Conservation (phyloP, 2,113 vertebrate species). For the Ptilonorhynchus violaceus region DNA sequence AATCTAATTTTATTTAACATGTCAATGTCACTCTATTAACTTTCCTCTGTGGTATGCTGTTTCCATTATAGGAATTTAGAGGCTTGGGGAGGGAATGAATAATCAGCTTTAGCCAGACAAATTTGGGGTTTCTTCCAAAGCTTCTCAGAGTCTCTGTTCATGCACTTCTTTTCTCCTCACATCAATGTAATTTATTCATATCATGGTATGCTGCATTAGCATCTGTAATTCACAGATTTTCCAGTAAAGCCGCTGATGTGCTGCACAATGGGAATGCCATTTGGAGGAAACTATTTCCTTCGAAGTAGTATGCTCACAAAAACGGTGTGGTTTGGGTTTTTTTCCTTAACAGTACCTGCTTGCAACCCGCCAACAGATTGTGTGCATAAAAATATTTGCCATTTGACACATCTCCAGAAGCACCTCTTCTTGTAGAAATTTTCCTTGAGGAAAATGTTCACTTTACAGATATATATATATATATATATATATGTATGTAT, state of each 20-base stretch:
- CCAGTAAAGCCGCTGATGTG: background rate
- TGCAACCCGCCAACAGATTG: background rate
- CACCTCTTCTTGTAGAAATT: background rate
- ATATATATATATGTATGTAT: background rate
- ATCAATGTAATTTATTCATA: background rate
- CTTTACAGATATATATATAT: background rate
- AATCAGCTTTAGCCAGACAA: background rate
- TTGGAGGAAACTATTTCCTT: background rate
- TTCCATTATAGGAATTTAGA: conserved; percentile 37
- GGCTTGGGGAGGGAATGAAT: background rate
- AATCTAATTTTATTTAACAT: conserved; percentile 18
- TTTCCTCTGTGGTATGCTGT: background rate
- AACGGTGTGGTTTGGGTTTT: background rate
- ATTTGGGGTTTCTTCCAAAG: background rate
- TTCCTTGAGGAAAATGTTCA: background rate
- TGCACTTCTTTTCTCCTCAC: background rate
- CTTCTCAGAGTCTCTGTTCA: background rate
- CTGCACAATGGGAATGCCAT: background rate
- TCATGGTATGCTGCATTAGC: background rate
- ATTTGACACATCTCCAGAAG: background rate
- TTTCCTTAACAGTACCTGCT: background rate
- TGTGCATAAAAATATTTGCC: background rate
- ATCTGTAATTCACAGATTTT: background rate
- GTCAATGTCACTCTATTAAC: conserved; percentile 6
- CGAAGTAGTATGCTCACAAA: background rate